Evolutionary conservation across 2,888 invertebrate species (phyloP), one percentile per base, ranked within the genome.

Genomic region (Catocala fraxini): DNA sequence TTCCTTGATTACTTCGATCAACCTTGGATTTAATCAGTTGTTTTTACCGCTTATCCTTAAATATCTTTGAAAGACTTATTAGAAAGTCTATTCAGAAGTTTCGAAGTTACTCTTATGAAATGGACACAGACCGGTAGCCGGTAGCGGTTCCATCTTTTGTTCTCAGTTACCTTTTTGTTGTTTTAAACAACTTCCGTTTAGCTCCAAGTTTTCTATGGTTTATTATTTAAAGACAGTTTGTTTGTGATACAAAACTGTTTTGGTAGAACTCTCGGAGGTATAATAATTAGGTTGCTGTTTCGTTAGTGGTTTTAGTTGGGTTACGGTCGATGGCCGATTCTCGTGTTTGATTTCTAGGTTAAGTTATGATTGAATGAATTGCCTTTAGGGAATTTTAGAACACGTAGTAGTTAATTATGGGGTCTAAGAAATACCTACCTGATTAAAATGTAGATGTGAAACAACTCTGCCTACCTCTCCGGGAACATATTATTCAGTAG

Each of bases 31-130:
- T 49, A 62, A 62, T 57, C 62, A 48, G 39, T 42, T 53, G 49
- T 57, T 57, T 56, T 53, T 45, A 48, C 35, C 25, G 45, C 49
- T 62, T 45, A 62, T 49, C 57, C 49, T 13, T 35, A 57, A 43
- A 57, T 57, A 53, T 53, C 39, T 49, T n/a, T 48, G 6, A 34
- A 51, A 34, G 33, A 58, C 43, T 57, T 57, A 45, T 42, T 25
- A 54, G 45, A 51, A 54, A 63, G 46, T 54, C 49, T 57, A 63
- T 63, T 58, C 57, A 63, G 46, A 57, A 63, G 54, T 63, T 63
- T 49, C 33, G n/a, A 57, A 56, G 48, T 62, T 43, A 42, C 47
- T 59, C 25, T 53, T 15, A 42, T 53, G 48, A 49, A 58, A 58
- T 53, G 57, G 10, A 51, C 41, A 48, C 41, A 51, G 11, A 54